Evolutionary conservation across 23 tunicate species (phyloP), one percentile per base, ranked within the genome.

Genomic region (Trididemnum nubilum): DNA sequence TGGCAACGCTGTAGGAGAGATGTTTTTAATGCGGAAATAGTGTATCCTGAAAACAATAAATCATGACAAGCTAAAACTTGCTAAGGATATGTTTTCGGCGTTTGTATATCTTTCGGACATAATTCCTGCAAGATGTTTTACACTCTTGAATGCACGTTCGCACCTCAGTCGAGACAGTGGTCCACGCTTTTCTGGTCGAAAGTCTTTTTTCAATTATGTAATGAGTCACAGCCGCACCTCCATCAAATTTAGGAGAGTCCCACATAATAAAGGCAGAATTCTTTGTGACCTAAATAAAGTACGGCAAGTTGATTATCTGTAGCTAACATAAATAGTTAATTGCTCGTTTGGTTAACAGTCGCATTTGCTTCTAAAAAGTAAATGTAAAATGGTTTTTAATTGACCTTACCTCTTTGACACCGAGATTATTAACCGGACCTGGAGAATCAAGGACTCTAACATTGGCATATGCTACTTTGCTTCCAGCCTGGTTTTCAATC

Each of bases 361-460:
- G n/a, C n/a, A n/a, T n/a, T n/a, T n/a, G n/a, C n/a, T n/a, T n/a
- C n/a, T n/a, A n/a, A n/a, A n/a, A n/a, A n/a, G n/a, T n/a, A n/a
- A n/a, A n/a, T n/a, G n/a, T n/a, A n/a, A n/a, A n/a, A n/a, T n/a
- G n/a, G n/a, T n/a, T n/a, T n/a, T n/a, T 44, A 44, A 44, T 15
- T 9, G 9, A 7, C 54, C 54, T 64, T 32, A 93, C 86, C 35
- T 95, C 99, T 65, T 86, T 86, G 18, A 95, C 99, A 27, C 77
- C 83, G n/a, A 95, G 71, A 52, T 86, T 86, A 23, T 83, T 73
- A 30, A 88, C 94, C 0, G 96, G 92, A 23, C 96, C 99, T 25
- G 99, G 99, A 22, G 96, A 81, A 73, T 88, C 99, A 65, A 95
- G 49, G 2, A 90, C 96, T 52, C 86, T 89, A 0, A 95, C 99